phyloP scores from a whole-genome alignment of 2,888 invertebrate species.

The Phymatocera aterrima region DNA sequence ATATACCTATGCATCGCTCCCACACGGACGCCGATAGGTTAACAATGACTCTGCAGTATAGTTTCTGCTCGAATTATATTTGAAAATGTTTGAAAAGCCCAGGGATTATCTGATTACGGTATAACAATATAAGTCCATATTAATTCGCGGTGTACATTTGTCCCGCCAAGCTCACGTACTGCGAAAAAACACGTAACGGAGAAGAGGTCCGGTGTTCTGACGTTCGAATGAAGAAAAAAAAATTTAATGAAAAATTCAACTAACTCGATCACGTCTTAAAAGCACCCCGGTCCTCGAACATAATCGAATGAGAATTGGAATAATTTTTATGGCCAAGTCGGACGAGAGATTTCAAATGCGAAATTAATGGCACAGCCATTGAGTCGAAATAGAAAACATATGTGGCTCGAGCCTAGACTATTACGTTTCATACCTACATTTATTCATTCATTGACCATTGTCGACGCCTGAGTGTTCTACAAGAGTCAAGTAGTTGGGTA shows the following conservation, averaged over 20 bases:
- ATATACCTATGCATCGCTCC: neutral
- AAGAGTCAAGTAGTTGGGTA: conserved; percentile 60
- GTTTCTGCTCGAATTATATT: conserved; percentile 8
- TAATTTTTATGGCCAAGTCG: neutral
- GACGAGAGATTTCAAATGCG: neutral
- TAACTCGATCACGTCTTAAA: neutral
- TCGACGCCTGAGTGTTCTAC: conserved; percentile 54
- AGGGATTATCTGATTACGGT: neutral
- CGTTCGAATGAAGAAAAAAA: neutral
- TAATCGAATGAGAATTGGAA: conserved; percentile 22
- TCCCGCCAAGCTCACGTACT: neutral
- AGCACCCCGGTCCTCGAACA: neutral
- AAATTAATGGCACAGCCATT: neutral
- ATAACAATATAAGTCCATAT: neutral
- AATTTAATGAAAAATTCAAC: conserved; percentile 10
- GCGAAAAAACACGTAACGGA: no score
- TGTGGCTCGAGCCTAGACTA: conserved; percentile 9
- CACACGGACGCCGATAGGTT: neutral
- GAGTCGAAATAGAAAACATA: conserved; percentile 28
- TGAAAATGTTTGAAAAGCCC: neutral
- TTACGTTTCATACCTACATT: neutral
- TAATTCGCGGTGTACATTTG: neutral
- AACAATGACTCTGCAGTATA: neutral
- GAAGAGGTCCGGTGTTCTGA: neutral
- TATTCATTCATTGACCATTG: conserved; percentile 19